Base-by-base conservation (phyloP, 2,797 vertebrate species). In the Gallinago solitaria region DNA sequence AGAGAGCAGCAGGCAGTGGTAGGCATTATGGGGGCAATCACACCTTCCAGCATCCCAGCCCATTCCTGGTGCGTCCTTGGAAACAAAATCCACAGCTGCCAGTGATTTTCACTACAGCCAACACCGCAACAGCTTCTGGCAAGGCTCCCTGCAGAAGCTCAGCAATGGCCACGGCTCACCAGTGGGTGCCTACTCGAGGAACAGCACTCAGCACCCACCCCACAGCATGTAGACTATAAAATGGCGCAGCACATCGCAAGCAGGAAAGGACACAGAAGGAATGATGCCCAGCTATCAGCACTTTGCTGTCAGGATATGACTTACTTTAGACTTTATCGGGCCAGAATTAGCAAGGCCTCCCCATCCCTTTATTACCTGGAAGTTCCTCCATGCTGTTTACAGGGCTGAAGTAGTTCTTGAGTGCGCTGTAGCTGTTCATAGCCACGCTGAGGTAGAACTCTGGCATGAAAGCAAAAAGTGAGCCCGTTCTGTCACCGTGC, bases 361-460 rank as follows among this genome's bases (percentile, higher is more conserved):
- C 41, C 65, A 67, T 6, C 2, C 37, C 30, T 35, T 97, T 82
- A 99, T 97, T 83, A 99, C 99, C 99, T 97, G 99, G 99, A 12
- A 99, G 99, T 37, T 99, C 99, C 70, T 99, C 99, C 99, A 99
- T 99, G 98, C 98, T 98, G 98, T 99, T 99, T 39, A 99, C 98
- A 0, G 99, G 99, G 93, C 99, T 99, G 96, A 99, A 99, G 98
- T 99, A 99, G 98, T 99, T 99, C 98, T 99, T 99, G 64, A 99
- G 98, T 68, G 99, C 99, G 9, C 99, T 99, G 98, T 99, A 99
- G 64, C 99, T 99, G 89, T 99, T 99, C 99, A 99, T 99, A 97
- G 99, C 99, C 83, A 99, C 99, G 1, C 98, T 99, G 98, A 99
- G 98, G 98, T 99, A 99, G 98, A 99, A 99, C 97, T 99, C 99